phyloP scores from a whole-genome alignment of 2,797 vertebrate genomes.

The Halcyon leucocephala region DNA sequence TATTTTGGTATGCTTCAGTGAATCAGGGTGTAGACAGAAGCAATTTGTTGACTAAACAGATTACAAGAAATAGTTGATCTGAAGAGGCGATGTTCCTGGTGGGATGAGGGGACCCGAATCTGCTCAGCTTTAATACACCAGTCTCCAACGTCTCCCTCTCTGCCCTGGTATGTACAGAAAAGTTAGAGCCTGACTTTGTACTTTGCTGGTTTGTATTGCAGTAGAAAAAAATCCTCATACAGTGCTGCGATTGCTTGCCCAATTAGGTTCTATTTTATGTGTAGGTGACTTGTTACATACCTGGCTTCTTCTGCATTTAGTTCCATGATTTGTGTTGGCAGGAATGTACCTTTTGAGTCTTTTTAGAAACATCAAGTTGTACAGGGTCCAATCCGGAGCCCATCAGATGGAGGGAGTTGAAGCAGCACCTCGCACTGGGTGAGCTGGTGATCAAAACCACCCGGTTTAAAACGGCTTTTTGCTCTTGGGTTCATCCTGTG shows the following conservation, averaged over 20 bases:
- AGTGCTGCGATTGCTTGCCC: not conserved
- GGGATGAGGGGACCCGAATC: not conserved
- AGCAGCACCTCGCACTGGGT: not conserved
- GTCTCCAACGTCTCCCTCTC: not conserved
- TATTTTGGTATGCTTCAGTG: not conserved
- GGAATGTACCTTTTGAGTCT: not conserved
- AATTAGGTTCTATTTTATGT: not conserved
- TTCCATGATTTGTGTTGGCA: not conserved
- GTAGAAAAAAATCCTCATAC: not conserved
- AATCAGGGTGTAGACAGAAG: not conserved
- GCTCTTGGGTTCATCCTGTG: not conserved
- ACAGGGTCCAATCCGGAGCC: rapidly evolving
- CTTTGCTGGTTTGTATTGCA: not conserved
- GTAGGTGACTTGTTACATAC: not conserved
- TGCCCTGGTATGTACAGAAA: not conserved
- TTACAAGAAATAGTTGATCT: not conserved
- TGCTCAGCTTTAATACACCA: not conserved
- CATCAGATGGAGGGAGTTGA: rapidly evolving
- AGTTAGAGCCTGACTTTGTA: not conserved
- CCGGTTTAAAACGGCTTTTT: not conserved
- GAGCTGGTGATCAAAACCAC: not conserved
- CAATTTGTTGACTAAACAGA: not conserved
- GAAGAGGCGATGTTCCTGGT: not conserved
- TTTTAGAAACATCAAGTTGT: not conserved
- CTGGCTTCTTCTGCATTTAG: not conserved